A percentile compares a stretch with the other conserved stretches of the same genome.
Conservation (phyloP, 2,888 invertebrate genomes). For the Opisthograptis luteolata region DNA sequence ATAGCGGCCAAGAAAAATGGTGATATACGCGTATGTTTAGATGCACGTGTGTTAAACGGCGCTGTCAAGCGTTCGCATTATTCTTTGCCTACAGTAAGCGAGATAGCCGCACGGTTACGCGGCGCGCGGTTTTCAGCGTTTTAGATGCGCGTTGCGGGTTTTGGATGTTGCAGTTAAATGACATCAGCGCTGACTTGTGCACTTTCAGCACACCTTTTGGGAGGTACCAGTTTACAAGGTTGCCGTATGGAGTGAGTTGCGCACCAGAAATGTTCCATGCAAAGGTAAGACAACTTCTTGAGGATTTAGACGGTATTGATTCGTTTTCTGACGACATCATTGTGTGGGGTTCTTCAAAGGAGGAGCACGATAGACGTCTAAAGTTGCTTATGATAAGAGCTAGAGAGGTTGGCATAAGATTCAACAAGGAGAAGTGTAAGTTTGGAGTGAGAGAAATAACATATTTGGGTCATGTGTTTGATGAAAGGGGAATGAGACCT, state of each 20-base stretch:
- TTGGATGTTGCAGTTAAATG: not conserved
- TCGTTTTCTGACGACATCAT: slow-evolving; percentile 5
- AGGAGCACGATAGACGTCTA: too few relatives aligned
- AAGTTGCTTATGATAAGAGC: slow-evolving; percentile 20
- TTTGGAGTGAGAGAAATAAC: slow-evolving; percentile 28
- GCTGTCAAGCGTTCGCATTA: too few relatives aligned
- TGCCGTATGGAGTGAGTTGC: not conserved
- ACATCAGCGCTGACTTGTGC: slow-evolving; percentile 15
- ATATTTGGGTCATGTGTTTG: slow-evolving; percentile 25
- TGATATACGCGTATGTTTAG: too few relatives aligned
- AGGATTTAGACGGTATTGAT: slow-evolving; percentile 27
- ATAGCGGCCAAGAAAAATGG: too few relatives aligned
- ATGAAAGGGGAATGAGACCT: slow-evolving; percentile 18
- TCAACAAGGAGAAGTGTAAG: slow-evolving; percentile 24
- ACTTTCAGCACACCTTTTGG: slow-evolving; percentile 6
- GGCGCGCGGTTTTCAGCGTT: too few relatives aligned
- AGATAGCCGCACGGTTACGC: too few relatives aligned
- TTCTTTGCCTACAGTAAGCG: too few relatives aligned
- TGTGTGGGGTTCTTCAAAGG: not conserved
- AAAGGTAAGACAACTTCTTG: slow-evolving; percentile 18
- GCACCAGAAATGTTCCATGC: slow-evolving; percentile 16
- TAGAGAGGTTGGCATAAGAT: slow-evolving; percentile 22
- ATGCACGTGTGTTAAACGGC: too few relatives aligned
- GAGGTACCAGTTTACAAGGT: not conserved
- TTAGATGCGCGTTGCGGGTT: not conserved